phyloP scores from a whole-genome alignment of 2,888 invertebrate species.

The Odontomyia ornata region DNA sequence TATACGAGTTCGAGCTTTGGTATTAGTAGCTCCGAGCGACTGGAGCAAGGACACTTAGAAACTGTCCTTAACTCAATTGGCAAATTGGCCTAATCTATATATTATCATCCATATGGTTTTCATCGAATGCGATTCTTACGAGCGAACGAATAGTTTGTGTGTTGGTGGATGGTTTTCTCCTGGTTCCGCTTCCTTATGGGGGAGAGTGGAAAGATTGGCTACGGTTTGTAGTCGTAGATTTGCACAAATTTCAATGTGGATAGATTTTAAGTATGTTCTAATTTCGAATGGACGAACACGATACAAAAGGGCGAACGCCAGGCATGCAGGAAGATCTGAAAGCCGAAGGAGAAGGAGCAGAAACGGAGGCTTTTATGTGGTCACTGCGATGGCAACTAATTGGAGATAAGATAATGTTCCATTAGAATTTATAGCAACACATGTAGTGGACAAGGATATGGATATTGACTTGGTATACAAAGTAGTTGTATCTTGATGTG shows the following conservation, averaged over 20 bases:
- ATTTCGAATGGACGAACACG: background rate
- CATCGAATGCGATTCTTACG: conserved; percentile 24
- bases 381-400: conserved; percentile 39
- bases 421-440: conserved; percentile 37
- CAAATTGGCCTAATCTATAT: conserved; percentile 42
- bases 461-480: conserved; percentile 17
- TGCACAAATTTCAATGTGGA: conserved; percentile 5
- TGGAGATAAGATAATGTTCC: conserved; percentile 38
- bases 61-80: conserved; percentile 42
- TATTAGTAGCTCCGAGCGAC: conserved; percentile 8
- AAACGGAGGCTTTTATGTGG: conserved; percentile 11
- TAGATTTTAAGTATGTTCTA: conserved; percentile 18
- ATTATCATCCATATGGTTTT: conserved; percentile 35
- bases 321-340: too few species aligned
- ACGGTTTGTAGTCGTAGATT: background rate
- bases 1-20: conserved; percentile 14
- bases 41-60: conserved; percentile 37
- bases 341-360: too few species aligned
- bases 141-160: background rate
- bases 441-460: conserved; percentile 33
- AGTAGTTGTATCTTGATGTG: conserved; percentile 11
- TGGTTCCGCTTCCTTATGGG: background rate
- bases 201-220: background rate
- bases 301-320: background rate
- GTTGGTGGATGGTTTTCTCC: background rate